Evolutionary conservation across 1,140 invertebrate genomes (phyloP), one percentile per base, ranked within the genome.

Genomic region (Armadillidium nasatum): DNA sequence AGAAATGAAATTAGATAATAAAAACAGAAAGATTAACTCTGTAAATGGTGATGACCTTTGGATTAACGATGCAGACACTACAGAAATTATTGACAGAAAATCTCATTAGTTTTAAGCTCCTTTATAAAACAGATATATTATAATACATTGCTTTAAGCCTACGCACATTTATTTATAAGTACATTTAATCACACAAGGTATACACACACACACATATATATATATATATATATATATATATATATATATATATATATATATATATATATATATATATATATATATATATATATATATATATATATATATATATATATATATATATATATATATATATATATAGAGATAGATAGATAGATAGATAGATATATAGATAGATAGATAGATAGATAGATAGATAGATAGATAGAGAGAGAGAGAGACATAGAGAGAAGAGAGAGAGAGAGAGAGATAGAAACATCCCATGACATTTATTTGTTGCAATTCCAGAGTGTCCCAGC

Each of bases 251-350:
- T 50, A 50, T 9, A 10, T 50, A 10, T 9, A 10, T 15, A 50
- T 15, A 50, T 50, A n/a, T 50, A 15, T 50, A 9, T 10, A 50
- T 50, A 50, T 50, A 10, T 10, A 15, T 60, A 3, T 60, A 7
- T 2, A 13, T 60, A 4, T 60, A 7, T 7, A 13, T 60, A 15
- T 7, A 15, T 3, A 13, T 7, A 60, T 19, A 60, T 33, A 19
- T 60, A 60, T 60, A 60, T 60, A 60, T 60, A 60, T 60, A 60
- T 60, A 60, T 60, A 60, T 60, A 60, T 60, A 60, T 60, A 60
- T 60, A 60, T 60, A 60, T 60, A 60, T 60, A 60, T 60, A 60
- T 60, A 60, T 60, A 60, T 60, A 60, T 60, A 60, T 60, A 60
- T 60, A 60, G 1, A 60, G 1, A 60, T 60, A 19, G 1, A 60